These are phyloP conservation scores for Napeogenes sylphis DNA, from an alignment of 2,888 invertebrate species.

Conservation along the genomic window DNA sequence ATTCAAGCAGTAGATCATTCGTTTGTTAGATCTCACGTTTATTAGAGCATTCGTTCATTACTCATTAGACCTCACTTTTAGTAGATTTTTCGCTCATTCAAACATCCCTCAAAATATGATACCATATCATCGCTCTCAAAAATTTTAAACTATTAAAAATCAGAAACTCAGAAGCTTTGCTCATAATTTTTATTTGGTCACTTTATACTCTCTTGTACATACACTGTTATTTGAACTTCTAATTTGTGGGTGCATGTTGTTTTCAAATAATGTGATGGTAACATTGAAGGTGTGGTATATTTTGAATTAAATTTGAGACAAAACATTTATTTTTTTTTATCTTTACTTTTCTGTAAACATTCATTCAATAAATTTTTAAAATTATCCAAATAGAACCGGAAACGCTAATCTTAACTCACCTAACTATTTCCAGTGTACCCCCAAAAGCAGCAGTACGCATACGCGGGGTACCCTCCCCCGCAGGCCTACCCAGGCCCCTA, in stretches of 20 bases:
- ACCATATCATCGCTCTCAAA: neutral
- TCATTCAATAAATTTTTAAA: neutral
- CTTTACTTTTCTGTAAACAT: too few species aligned
- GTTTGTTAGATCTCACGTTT: constrained; percentile 3
- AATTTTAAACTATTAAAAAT: neutral
- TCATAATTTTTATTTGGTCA: neutral
- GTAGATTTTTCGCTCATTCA: neutral
- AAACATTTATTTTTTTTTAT: too few species aligned
- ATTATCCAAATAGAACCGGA: neutral
- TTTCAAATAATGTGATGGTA: constrained; percentile 5
- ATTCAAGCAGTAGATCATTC: constrained; percentile 1
- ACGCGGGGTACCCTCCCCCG: constrained; percentile 90
- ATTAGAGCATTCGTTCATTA: constrained; percentile 3
- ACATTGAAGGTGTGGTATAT: neutral
- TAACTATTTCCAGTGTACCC: constrained; percentile 85
- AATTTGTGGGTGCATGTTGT: constrained; percentile 27
- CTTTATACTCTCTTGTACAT: constrained; percentile 24
- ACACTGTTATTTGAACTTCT: constrained; percentile 15
- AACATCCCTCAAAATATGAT: neutral
- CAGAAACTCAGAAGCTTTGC: neutral
- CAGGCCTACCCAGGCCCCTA: constrained; percentile 91
- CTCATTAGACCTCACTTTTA: too few species aligned
- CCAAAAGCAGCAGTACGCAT: constrained; percentile 95
- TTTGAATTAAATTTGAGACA: neutral
- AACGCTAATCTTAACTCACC: neutral